A percentile compares a stretch with the other conserved stretches of the same genome.
phyloP scores from a whole-genome alignment of 2,113 vertebrate species.

The cattle (Bos taurus) region DNA sequence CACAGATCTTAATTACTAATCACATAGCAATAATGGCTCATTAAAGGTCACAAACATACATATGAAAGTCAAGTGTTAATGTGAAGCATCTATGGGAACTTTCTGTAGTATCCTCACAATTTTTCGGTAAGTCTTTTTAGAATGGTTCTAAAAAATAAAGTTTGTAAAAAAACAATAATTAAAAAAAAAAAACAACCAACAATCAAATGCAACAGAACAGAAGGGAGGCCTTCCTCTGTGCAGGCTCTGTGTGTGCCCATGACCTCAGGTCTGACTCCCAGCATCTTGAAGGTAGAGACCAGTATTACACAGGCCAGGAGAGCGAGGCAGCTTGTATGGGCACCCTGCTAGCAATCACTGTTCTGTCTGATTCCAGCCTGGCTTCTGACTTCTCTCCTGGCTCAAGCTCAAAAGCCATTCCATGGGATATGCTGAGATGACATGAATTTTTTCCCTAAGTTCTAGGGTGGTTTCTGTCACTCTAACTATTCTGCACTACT shows the following conservation, averaged over 20 bases:
- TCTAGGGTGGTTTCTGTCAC: background rate
- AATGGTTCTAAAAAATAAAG: background rate
- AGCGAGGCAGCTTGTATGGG: background rate
- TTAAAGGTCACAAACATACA: too few relatives aligned
- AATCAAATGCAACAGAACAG: background rate
- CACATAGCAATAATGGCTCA: too few relatives aligned
- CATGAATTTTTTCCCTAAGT: background rate
- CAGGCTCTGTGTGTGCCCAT: accelerated
- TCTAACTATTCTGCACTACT: background rate
- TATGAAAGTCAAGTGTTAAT: background rate
- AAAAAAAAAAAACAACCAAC: background rate
- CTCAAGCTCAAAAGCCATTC: background rate
- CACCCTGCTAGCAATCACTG: background rate
- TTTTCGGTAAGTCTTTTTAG: background rate
- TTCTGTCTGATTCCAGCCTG: background rate
- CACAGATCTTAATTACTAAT: too few relatives aligned
- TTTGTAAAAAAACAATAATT: background rate
- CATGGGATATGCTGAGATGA: background rate
- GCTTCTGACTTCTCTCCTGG: background rate
- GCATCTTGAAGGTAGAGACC: background rate
- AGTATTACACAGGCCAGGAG: background rate
- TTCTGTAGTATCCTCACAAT: background rate
- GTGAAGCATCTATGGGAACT: too few relatives aligned
- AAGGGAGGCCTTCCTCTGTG: background rate
- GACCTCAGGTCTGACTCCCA: background rate